Conservation (phyloP, 2,888 invertebrate genomes). For the Stegophylla sp. region DNA sequence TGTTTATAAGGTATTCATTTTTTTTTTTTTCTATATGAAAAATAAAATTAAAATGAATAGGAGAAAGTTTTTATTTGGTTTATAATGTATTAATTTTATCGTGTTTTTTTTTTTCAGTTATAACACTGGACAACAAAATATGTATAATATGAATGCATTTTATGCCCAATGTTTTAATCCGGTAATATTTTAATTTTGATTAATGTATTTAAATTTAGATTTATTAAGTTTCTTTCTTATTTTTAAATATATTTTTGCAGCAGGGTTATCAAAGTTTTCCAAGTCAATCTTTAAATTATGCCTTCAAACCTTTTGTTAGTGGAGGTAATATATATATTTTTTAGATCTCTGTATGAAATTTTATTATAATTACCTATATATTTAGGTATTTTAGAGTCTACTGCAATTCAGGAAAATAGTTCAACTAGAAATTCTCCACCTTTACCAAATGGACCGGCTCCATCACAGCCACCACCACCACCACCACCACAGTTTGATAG, state of each 20-base stretch:
- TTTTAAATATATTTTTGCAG: conserved; percentile 20
- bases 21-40: no score
- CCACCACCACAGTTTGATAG: conserved; percentile 16
- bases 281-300: conserved; percentile 25
- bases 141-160: conserved; percentile 47
- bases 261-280: conserved; percentile 46
- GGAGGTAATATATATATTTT: conserved; percentile 36
- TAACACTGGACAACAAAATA: conserved; percentile 36
- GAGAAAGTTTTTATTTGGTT: no score
- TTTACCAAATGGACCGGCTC: conserved; percentile 70
- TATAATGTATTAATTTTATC: no score
- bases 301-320: conserved; percentile 41
- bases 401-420: conserved; percentile 22
- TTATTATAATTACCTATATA: conserved; percentile 3
- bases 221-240: conserved; percentile 9
- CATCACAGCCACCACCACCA: conserved; percentile 61
- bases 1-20: no score
- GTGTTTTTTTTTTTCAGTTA: conserved; percentile 27
- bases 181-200: neutral
- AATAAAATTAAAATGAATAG: no score
- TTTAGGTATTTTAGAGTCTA: conserved; percentile 45
- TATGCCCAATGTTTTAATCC: conserved; percentile 43
- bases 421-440: conserved; percentile 67
- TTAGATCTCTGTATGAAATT: neutral
- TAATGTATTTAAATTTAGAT: neutral